Base-by-base conservation (phyloP, 2,113 vertebrate species). In the Candoia aspera region DNA sequence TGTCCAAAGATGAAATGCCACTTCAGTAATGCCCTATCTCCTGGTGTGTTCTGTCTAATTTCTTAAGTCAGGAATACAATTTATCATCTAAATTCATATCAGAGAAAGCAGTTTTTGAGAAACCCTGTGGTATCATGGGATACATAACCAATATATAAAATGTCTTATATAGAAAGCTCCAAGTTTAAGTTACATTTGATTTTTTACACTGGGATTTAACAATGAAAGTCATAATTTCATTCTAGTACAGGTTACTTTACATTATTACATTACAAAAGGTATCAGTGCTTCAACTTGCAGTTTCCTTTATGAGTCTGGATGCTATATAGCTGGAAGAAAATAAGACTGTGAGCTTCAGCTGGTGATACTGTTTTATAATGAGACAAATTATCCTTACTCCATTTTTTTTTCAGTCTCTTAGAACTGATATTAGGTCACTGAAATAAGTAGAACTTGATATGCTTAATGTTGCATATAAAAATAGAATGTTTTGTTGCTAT, bases 401-500 rank as follows among this genome's bases (percentile, higher is more conserved):
- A 53, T 83, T 73, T 60, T 79, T 73, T 60, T 57, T 9, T 42
- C 15, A 21, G 23, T 54, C n/a, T 90, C 23, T 83, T 83, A 29
- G 11, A 6, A 73, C 33, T 62, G 6, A 24, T 21, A 42, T 83
- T 90, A 37, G 21, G 24, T 37, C 23, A 83, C 17, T 89, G 26
- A 21, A 53, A 68, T 19, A 64, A 89, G 1, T 12, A 37, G 19
- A 88, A 68, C 13, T 19, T 49, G 23, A 68, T 17, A 90, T 89
- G 1, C 1, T 29, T 37, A 12, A 37, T 93, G 85, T 85, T 94
- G 58, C 8, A 33, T 86, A 91, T 46, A 90, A 5, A 26, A 91
- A 90, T 8, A 94, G 92, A 85, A 10, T 54, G 0, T 0, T n/a
- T 84, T 57, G 4, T 5, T 93, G 90, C 88, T 90, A 13, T 95